Evolutionary conservation across 2,888 invertebrate species (phyloP), one percentile per base, ranked within the genome.

Genomic region (Blera fallax): DNA sequence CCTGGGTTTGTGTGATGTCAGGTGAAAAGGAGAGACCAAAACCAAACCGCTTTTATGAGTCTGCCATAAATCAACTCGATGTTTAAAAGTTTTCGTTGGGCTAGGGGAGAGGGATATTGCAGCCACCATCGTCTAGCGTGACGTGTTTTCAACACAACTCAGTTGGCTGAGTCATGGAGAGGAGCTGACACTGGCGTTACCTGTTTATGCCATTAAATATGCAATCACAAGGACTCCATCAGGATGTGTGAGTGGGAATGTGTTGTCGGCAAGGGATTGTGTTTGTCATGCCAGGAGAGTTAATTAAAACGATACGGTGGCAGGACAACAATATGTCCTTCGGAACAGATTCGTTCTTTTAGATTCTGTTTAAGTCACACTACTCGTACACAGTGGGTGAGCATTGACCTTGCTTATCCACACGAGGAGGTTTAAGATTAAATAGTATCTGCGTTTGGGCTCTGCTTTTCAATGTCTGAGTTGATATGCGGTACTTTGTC

Each of bases 281-380:
- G 48, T 83, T 60, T 69, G 60, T 73, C 60, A 27, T 16, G 43
- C 18, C 32, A 62, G 69, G 29, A 32, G 77, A 79, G 73, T 79
- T 84, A 84, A 84, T 84, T 84, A 79, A 84, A 84, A 74, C n/a
- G 37, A 37, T n/a, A 82, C 77, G 52, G 50, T 78, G 78, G 60
- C 79, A 74, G 73, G n/a, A n/a, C n/a, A n/a, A n/a, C n/a, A n/a
- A 69, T 79, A 56, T 69, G 58, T 62, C 21, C 43, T 24, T 18
- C 27, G 0, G 24, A 60, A 24, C 67, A 48, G 48, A 77, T 67
- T 77, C 18, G 6, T 69, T 48, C 50, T 50, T 58, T 67, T 18
- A 43, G 48, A 72, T 56, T 37, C 16, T 16, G 0, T 54, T 64
- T 11, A 64, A 58, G 16, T 16, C 2, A 29, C n/a, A 10, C 3